A percentile compares a stretch with the other conserved stretches of the same genome.
Evolutionary conservation across 2,888 invertebrate genomes (phyloP).

Genomic region (Onthophagus sagittarius): DNA sequence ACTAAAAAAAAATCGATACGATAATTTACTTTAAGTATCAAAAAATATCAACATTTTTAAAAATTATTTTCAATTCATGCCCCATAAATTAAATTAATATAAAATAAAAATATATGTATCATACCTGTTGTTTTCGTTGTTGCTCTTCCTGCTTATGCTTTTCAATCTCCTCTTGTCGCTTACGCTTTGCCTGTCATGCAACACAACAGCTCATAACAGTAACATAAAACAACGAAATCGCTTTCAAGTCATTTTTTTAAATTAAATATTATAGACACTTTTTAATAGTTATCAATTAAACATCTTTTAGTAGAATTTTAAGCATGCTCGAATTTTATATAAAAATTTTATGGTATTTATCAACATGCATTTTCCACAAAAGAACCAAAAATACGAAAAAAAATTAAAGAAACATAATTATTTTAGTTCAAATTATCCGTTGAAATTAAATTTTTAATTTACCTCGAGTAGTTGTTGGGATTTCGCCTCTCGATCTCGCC

Average conservation of each 20-base stretch:
- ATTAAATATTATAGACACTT: not conserved
- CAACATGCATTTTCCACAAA: not conserved
- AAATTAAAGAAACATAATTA: not conserved
- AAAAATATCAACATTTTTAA: not conserved
- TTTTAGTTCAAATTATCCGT: not conserved
- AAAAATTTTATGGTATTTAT: not conserved
- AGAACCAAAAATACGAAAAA: not conserved
- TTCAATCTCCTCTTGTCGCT: constrained; percentile 81
- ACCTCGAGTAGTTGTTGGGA: constrained; percentile 89
- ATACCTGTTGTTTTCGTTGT: constrained; percentile 80
- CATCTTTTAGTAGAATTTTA: not conserved
- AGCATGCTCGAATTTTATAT: not conserved
- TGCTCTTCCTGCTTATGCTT: constrained; percentile 81
- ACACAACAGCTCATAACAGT: constrained; percentile 47
- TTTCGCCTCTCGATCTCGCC: constrained; percentile 75
- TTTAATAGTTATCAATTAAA: not conserved
- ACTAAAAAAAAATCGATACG: not conserved
- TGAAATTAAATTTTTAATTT: constrained; percentile 35
- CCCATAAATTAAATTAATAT: not conserved
- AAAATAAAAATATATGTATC: constrained; percentile 9
- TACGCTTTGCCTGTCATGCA: constrained; percentile 73
- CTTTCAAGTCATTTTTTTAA: not conserved
- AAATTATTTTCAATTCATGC: constrained; percentile 4
- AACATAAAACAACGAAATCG: constrained; percentile 19
- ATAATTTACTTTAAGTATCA: constrained; percentile 2